Evolutionary conservation across 2,888 invertebrate species (phyloP), one percentile per base, ranked within the genome.

Genomic region (Chirona hameri): DNA sequence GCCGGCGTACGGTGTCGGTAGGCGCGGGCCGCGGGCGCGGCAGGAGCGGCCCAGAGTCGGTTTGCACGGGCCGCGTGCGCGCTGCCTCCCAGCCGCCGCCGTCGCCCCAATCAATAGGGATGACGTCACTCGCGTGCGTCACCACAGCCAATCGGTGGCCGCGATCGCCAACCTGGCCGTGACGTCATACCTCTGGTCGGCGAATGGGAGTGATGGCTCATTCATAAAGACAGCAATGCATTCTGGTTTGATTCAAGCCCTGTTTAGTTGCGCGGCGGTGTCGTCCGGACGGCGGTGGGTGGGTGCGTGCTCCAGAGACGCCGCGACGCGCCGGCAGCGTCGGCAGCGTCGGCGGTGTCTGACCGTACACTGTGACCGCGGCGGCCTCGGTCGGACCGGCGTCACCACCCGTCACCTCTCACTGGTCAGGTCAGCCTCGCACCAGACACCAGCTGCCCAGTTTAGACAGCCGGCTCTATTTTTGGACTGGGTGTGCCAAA

Each of bases 131-230:
- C 72, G 72, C 72, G 7, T 29, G 31, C 72, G 31, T 72, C 72
- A 31, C 31, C 72, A 18, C 29, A 14, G 18, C 72, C 72, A 72
- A 72, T 72, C 15, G 7, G 29, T 15, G 72, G 31, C 72, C 72
- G 72, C 31, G 31, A 29, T 29, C 31, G 72, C 72, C 72, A 72
- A 31, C 72, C 72, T 72, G 72, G 2, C 72, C 31, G 72, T 72
- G 72, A 72, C 72, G 72, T 72, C 72, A 72, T 72, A 72, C 72
- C 72, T 31, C 72, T 0, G 3, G 31, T 27, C 31, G 72, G 27
- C 72, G 72, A 72, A 72, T 72, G 18, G 72, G 72, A 72, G 72
- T 31, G 72, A 72, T 72, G 72, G 72, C 72, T 72, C 72, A 72
- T 72, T 72, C 72, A 72, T 72, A 72, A 72, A 31, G 31, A 72